These are phyloP conservation scores for Invenusta paracnida DNA, from an alignment of 2,888 invertebrate genomes.

Conservation along the genomic window DNA sequence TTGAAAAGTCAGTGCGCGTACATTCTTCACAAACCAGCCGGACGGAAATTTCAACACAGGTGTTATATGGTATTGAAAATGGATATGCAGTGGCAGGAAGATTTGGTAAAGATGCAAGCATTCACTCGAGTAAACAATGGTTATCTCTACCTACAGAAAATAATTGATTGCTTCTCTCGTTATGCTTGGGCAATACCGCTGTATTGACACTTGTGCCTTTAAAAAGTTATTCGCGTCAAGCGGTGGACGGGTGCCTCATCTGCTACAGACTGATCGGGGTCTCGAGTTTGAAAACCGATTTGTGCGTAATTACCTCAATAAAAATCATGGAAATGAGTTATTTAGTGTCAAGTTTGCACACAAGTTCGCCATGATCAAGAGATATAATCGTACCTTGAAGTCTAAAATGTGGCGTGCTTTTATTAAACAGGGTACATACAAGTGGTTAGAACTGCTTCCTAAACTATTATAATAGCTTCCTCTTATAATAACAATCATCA, in stretches of 20 bases:
- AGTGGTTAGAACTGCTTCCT: neutral
- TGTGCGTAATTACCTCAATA: neutral
- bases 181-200: no score
- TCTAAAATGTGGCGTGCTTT: neutral
- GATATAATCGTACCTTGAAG: neutral
- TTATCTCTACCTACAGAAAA: neutral
- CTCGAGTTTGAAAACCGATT: neutral
- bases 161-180: neutral
- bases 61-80: neutral
- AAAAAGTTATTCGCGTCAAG: no score
- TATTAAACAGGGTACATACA: neutral
- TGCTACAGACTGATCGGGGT: conserved; percentile 6
- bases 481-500: conserved; percentile 8
- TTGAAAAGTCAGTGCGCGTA: neutral
- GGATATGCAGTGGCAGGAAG: conserved; percentile 3
- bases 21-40: neutral
- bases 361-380: neutral
- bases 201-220: no score
- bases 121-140: neutral
- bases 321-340: neutral
- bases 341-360: neutral
- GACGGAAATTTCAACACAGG: neutral
- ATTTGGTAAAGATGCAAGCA: neutral
- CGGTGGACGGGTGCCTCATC: neutral
- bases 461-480: neutral